Evolutionary conservation across 2,113 vertebrate species (phyloP).

Genomic region (Patagioenas fasciata): DNA sequence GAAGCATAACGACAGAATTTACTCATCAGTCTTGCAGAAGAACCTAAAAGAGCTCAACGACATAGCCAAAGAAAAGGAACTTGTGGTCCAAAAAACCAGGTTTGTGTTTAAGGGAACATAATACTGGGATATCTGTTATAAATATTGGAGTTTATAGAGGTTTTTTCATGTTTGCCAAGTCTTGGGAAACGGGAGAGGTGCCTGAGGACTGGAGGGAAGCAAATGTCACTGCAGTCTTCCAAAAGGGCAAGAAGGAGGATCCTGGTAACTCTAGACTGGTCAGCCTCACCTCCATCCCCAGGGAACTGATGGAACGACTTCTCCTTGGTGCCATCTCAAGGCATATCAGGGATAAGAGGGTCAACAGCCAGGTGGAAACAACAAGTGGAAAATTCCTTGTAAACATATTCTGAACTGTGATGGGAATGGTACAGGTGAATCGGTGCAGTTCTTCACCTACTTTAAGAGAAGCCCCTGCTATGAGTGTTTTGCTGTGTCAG

Average conservation of each 20-base stretch:
- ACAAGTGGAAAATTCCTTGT: not conserved
- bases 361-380: not conserved
- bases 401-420: not conserved
- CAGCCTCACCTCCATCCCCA: no score
- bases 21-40: slow-evolving; percentile 65
- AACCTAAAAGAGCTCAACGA: slow-evolving; percentile 71
- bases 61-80: slow-evolving; percentile 73
- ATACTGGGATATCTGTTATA: not conserved
- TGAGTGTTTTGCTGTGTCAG: not conserved
- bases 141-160: not conserved
- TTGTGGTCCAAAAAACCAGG: slow-evolving; percentile 75
- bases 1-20: slow-evolving; percentile 45
- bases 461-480: not conserved
- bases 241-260: no score
- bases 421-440: not conserved
- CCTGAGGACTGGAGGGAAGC: no score
- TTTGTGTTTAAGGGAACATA: slow-evolving; percentile 30
- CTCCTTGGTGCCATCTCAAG: no score
- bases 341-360: no score
- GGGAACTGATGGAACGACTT: no score
- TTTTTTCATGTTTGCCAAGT: not conserved
- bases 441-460: not conserved
- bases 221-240: no score
- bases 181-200: no score
- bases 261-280: no score